phyloP scores from a whole-genome alignment of 2,888 invertebrate species.

The Trichogramma evanescens region DNA sequence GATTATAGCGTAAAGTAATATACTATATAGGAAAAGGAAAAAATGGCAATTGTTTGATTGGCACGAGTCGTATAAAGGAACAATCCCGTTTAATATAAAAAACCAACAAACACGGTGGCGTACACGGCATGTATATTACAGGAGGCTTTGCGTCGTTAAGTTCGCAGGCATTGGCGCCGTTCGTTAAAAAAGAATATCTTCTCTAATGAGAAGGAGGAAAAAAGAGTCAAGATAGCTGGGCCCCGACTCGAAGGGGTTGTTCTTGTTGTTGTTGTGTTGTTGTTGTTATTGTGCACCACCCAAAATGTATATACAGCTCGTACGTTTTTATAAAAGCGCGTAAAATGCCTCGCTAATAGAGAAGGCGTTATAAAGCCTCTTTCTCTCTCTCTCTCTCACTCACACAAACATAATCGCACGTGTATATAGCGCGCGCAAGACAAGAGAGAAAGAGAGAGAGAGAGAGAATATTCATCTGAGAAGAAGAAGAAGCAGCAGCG shows the following conservation, averaged over 20 bases:
- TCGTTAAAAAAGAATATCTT: not conserved
- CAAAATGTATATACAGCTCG: not conserved
- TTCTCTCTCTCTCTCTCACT: too few relatives aligned
- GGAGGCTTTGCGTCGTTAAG: not conserved
- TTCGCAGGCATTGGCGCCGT: not conserved
- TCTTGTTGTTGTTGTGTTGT: too few relatives aligned
- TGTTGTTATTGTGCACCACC: not conserved
- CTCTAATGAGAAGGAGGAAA: not conserved
- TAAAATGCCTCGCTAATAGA: conserved; percentile 17
- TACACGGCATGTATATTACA: not conserved
- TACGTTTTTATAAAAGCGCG: conserved; percentile 18
- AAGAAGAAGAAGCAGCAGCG: too few relatives aligned
- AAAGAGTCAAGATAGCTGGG: not conserved
- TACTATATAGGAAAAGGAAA: too few relatives aligned
- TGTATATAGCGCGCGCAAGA: not conserved
- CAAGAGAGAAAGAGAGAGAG: conserved; percentile 10
- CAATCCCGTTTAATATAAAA: too few relatives aligned
- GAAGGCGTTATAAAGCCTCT: not conserved
- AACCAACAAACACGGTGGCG: not conserved
- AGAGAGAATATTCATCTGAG: not conserved
- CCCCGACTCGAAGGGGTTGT: too few relatives aligned
- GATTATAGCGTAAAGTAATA: too few relatives aligned
- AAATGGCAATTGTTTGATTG: too few relatives aligned
- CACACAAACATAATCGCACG: too few relatives aligned
- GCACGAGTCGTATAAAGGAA: too few relatives aligned